phyloP scores from a whole-genome alignment of 2,888 invertebrate species.

The Rhogogaster chlorosoma region DNA sequence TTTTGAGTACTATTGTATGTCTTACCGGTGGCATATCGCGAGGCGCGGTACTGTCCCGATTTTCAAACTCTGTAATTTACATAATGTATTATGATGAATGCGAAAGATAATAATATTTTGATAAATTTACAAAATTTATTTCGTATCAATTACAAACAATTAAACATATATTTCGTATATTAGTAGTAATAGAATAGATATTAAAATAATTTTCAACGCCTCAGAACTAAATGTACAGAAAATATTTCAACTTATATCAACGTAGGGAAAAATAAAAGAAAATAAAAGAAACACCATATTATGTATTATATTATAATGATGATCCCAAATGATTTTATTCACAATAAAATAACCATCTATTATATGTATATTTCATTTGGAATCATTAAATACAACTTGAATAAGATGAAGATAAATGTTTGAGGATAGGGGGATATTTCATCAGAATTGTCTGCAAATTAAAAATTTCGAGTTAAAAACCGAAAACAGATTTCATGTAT shows the following conservation, averaged over 20 bases:
- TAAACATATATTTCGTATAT: slow-evolving; percentile 39
- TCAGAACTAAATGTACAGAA: slow-evolving; percentile 43
- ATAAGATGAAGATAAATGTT: slow-evolving; percentile 9
- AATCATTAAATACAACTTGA: slow-evolving; percentile 26
- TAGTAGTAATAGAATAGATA: slow-evolving; percentile 21
- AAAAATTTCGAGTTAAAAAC: background rate
- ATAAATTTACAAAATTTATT: slow-evolving; percentile 49
- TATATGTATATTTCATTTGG: slow-evolving; percentile 11
- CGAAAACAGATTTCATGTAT: background rate
- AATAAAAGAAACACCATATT: background rate
- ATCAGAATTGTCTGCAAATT: background rate
- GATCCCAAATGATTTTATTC: background rate
- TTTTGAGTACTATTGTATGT: background rate
- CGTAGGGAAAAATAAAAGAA: background rate
- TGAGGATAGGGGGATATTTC: background rate
- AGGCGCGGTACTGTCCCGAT: background rate
- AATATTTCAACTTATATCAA: slow-evolving; percentile 18
- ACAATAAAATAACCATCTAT: background rate
- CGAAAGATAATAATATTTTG: background rate
- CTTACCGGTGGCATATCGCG: background rate
- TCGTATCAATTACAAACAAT: slow-evolving; percentile 41
- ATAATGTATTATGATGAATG: background rate
- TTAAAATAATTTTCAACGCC: slow-evolving; percentile 26
- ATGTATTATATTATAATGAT: slow-evolving; percentile 14
- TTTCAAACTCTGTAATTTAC: background rate